Percentiles rank a stretch among this genome's conserved stretches.
These are phyloP conservation scores for Drosophila borborema DNA, from an alignment of 2,888 invertebrate species.

Conservation along the genomic window DNA sequence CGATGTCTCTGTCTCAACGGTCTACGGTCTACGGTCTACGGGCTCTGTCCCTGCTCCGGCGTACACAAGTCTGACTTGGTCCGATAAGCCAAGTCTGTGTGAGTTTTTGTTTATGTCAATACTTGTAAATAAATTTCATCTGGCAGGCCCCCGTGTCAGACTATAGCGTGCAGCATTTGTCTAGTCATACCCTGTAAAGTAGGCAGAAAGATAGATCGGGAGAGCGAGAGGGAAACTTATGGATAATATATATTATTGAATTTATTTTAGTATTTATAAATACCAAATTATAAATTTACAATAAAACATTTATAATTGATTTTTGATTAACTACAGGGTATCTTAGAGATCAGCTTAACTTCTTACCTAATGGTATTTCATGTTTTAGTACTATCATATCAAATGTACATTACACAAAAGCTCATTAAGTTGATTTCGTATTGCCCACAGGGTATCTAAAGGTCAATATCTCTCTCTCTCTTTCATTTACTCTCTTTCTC, in stretches of 20 bases:
- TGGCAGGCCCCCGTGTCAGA: conserved; percentile 44
- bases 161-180: conserved; percentile 11
- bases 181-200: conserved; percentile 25
- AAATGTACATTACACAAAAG: neutral
- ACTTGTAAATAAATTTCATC: conserved; percentile 16
- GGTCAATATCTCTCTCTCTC: conserved; percentile 12
- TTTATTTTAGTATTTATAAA: neutral
- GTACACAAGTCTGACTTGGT: conserved; percentile 35
- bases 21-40: conserved; percentile 1
- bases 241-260: neutral
- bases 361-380: too few species aligned
- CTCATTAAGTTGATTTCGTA: neutral
- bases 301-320: neutral
- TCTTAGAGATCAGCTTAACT: neutral
- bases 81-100: conserved; percentile 39
- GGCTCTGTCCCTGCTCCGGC: conserved; percentile 19
- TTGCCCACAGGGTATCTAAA: conserved; percentile 20
- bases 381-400: neutral
- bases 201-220: neutral
- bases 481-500: too few species aligned
- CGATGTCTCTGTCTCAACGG: neutral
- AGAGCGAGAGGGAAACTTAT: neutral
- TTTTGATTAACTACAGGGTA: conserved; percentile 10
- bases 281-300: neutral
- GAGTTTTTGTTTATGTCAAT: conserved; percentile 12